Evolutionary conservation across 2,888 invertebrate genomes (phyloP), one percentile per base, ranked within the genome.

Genomic region (Lydus trimaculatus): DNA sequence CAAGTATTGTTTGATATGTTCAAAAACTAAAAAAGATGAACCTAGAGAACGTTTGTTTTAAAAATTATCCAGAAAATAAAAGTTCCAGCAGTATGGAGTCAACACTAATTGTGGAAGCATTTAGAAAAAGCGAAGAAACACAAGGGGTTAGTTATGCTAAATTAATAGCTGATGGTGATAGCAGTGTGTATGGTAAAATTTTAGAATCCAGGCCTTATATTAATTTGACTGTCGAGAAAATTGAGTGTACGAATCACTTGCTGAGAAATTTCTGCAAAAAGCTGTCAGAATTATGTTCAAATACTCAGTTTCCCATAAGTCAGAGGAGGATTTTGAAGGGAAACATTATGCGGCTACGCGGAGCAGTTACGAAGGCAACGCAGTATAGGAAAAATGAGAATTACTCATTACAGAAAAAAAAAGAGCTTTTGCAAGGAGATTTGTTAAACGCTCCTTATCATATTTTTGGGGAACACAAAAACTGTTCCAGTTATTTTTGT

Each of bases 231-330:
- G 63, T 74, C 6, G 59, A 64, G 31, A 74, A 72, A 67, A 60
- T 72, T 13, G 66, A 70, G 43, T 72, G 72, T 56, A 61, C 28
- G 13, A 72, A 72, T 58, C 73, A 73, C 65, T 56, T 73, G 7
- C 52, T 65, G 48, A 58, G 71, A 31, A 73, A 71, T 64, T 69
- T 61, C 33, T 58, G 48, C 20, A 36, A 61, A 17, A 69, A 69
- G 63, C 31, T 66, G 36, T 20, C 23, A 48, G 61, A 66, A 33
- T 25, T 66, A 7, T 60, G 28, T 9, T 23, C 33, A 31, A 31
- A 61, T 8, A 61, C 13, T 9, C 13, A 20, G 13, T 36, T 61
- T 8, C n/a, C 6, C 9, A 36, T 8, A 8, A 9, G 43, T 33
- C 15, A 39, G 7, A 2, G 61, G 33, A n/a, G 13, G 20, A 31